Base-by-base conservation (phyloP, 2,113 vertebrate genomes). In the Phrynocephalus versicolor region DNA sequence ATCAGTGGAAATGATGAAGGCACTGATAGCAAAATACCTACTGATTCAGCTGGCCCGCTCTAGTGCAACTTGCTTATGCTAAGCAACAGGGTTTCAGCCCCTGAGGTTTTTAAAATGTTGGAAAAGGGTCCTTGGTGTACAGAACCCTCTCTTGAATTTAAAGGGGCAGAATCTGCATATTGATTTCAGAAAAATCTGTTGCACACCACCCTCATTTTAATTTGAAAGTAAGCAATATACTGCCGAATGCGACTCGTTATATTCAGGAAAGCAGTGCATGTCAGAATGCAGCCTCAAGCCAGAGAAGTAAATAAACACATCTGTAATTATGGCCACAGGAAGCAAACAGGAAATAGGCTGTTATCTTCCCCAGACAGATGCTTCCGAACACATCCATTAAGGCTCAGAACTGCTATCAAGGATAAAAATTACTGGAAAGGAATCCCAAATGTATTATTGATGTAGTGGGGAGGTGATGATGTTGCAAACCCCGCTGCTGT, bases 351-450 rank as follows among this genome's bases (percentile, higher is more conserved):
- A 37, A 78, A 73, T 62, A 65, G 58, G 69, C 91, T 91, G 70
- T 94, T 92, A 95, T 92, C 87, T 0, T 83, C 81, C 73, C 69
- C 57, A 82, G 72, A 83, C 92, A 94, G 93, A 86, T 87, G 83
- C 92, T 92, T 88, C 94, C 89, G 91, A 93, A 75, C 83, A 64
- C 69, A 81, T 51, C 91, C 90, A 93, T 88, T 95, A 91, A 87
- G 82, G 88, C 90, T 82, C 69, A 87, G 81, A 91, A 85, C 78
- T 65, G 85, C 82, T 64, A 91, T 84, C 88, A 74, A 71, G n/a
- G 92, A 91, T 83, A 89, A 87, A 75, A 94, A 92, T 88, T 92
- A 82, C 55, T 51, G 84, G 73, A 75, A 75, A 92, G 73, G 82
- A 91, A 93, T 55, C 88, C 78, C 67, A 92, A 90, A 86, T 64